phyloP scores from a whole-genome alignment of 2,113 vertebrate genomes.

The Grallaria varia region DNA sequence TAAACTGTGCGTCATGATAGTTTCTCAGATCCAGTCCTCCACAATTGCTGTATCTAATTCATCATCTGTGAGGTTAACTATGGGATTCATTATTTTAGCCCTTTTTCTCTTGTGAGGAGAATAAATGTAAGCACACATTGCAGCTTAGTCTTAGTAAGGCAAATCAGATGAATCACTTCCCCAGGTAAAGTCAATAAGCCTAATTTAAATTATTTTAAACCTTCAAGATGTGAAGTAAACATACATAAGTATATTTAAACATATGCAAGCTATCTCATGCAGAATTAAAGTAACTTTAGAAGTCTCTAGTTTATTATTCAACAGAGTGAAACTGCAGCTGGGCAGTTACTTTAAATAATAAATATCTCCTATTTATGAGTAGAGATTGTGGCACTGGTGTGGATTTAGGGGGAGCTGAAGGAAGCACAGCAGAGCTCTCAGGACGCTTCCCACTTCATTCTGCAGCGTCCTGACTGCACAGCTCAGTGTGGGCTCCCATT shows the following conservation, averaged over 20 bases:
- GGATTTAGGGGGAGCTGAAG: neutral
- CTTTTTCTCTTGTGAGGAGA: neutral
- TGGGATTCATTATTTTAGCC: neutral
- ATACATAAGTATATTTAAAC: neutral
- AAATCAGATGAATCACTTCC: neutral
- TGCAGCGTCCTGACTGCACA: neutral
- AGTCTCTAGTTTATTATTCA: neutral
- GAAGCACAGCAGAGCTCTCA: neutral
- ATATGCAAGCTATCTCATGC: neutral
- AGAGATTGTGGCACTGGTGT: neutral
- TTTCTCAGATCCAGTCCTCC: neutral
- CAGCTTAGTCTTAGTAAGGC: neutral
- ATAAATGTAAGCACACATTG: neutral
- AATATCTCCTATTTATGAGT: neutral
- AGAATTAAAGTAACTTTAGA: neutral
- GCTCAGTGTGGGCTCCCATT: neutral
- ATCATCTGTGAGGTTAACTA: neutral
- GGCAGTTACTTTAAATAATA: neutral
- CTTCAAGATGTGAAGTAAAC: neutral
- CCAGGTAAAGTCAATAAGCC: neutral
- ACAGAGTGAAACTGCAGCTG: neutral
- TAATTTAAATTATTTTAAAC: neutral
- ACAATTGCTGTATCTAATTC: neutral
- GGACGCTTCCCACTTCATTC: neutral
- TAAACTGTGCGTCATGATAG: neutral